These are phyloP conservation scores for Resseliella maxima DNA, from an alignment of 2,888 invertebrate species.

Conservation along the genomic window DNA sequence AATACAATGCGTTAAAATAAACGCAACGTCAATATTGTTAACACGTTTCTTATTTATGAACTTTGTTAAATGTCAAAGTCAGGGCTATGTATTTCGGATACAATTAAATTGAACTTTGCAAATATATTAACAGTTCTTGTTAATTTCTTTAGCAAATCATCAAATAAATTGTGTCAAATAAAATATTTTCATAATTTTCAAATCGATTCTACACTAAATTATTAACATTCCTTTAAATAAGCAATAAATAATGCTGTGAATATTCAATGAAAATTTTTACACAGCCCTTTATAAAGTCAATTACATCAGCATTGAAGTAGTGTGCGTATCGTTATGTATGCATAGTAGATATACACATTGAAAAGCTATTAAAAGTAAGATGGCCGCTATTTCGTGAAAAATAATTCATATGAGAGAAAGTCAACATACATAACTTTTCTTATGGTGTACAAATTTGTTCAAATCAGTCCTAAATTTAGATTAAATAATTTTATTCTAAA, in stretches of 20 bases:
- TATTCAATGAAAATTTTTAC: background rate
- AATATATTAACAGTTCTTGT: background rate
- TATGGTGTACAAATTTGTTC: conserved; percentile 37
- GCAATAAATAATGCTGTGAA: no score
- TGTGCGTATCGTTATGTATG: background rate
- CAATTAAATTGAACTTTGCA: background rate
- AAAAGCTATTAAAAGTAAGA: conserved; percentile 12
- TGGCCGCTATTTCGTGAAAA: conserved; percentile 43
- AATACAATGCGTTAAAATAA: background rate
- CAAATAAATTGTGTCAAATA: no score
- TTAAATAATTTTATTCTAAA: conserved; percentile 40
- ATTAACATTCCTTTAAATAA: background rate
- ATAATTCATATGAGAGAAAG: conserved; percentile 36
- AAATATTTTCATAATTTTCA: no score
- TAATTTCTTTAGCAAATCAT: background rate
- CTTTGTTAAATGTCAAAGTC: background rate
- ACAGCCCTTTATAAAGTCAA: conserved; percentile 19
- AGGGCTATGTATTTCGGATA: background rate
- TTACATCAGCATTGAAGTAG: conserved; percentile 17
- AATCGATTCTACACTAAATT: background rate
- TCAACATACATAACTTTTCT: conserved; percentile 53
- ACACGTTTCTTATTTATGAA: background rate
- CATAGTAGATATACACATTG: background rate
- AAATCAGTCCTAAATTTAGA: conserved; percentile 34
- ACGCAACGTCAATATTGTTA: background rate